These are phyloP conservation scores for Nixonia krombeini DNA, from an alignment of 1,140 invertebrate genomes.

Conservation along the genomic window DNA sequence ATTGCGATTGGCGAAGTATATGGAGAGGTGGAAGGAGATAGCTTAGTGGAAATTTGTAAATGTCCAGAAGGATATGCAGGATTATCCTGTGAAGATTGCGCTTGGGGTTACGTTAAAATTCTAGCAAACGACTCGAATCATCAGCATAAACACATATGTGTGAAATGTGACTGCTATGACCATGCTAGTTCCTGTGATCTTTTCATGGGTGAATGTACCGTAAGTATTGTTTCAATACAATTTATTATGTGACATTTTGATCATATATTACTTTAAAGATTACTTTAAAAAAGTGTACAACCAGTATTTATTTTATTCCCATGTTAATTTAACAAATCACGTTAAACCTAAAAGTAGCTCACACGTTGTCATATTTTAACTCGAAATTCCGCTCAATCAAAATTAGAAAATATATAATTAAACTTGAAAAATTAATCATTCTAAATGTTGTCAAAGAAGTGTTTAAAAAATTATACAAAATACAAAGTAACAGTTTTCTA, in stretches of 20 bases:
- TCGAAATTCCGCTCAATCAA: too few relatives aligned
- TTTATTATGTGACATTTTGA: conserved; percentile 72
- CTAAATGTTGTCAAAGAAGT: too few relatives aligned
- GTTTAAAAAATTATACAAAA: too few relatives aligned
- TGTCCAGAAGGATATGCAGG: conserved; percentile 81
- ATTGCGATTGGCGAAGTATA: conserved; percentile 52
- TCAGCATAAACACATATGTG: conserved; percentile 77
- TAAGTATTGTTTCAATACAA: conserved; percentile 67
- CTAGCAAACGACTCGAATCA: conserved; percentile 74
- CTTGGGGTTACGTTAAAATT: conserved; percentile 86
- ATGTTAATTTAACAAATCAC: too few relatives aligned
- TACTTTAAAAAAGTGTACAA: too few relatives aligned
- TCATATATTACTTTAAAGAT: too few relatives aligned
- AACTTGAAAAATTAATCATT: too few relatives aligned
- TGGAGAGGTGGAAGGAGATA: conserved; percentile 46
- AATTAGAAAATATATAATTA: too few relatives aligned
- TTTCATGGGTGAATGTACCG: conserved; percentile 82
- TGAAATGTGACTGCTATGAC: conserved; percentile 90
- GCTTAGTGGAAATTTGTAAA: conserved; percentile 75
- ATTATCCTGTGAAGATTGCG: conserved; percentile 87
- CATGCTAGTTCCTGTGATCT: conserved; percentile 89
- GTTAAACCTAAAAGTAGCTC: too few relatives aligned
- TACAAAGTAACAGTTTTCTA: too few relatives aligned
- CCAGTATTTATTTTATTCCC: too few relatives aligned
- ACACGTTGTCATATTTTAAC: too few relatives aligned